These are phyloP conservation scores for Peromyscus nudipes DNA, from an alignment of 2,797 vertebrate species.

Conservation along the genomic window DNA sequence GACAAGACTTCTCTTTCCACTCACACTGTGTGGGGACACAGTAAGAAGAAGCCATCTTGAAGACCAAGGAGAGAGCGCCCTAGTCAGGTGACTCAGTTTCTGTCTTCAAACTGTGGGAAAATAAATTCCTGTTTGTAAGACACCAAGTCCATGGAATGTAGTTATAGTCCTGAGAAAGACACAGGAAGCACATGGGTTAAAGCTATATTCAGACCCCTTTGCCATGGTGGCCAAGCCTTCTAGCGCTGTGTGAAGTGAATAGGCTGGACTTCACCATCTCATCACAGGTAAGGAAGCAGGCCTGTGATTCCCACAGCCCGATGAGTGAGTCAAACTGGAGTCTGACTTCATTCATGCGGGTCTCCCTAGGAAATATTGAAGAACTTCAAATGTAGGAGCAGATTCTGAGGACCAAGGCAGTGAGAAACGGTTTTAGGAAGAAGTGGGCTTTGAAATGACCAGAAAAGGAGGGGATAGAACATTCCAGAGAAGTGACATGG, in stretches of 20 bases:
- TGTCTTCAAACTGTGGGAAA: not conserved
- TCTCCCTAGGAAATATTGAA: not conserved
- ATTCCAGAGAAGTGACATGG: not conserved
- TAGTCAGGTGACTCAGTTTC: not conserved
- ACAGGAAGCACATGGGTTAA: not conserved
- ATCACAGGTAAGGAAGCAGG: not conserved
- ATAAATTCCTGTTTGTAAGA: not conserved
- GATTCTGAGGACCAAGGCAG: not conserved
- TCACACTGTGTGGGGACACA: not conserved
- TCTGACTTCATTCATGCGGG: not conserved
- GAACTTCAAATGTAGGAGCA: constrained; percentile 22
- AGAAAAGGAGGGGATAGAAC: not conserved
- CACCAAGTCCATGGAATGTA: not conserved
- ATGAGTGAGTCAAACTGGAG: not conserved
- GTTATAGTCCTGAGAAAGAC: not conserved
- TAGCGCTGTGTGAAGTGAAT: not conserved
- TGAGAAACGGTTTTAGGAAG: not conserved
- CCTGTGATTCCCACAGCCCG: not conserved
- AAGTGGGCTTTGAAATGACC: not conserved
- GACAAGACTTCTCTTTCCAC: not conserved
- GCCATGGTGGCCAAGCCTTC: not conserved
- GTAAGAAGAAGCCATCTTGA: not conserved
- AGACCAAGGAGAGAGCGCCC: not conserved
- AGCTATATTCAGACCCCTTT: not conserved
- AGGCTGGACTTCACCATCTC: not conserved